phyloP scores from a whole-genome alignment of 2,888 invertebrate species.

The Periphyllus acericola region DNA sequence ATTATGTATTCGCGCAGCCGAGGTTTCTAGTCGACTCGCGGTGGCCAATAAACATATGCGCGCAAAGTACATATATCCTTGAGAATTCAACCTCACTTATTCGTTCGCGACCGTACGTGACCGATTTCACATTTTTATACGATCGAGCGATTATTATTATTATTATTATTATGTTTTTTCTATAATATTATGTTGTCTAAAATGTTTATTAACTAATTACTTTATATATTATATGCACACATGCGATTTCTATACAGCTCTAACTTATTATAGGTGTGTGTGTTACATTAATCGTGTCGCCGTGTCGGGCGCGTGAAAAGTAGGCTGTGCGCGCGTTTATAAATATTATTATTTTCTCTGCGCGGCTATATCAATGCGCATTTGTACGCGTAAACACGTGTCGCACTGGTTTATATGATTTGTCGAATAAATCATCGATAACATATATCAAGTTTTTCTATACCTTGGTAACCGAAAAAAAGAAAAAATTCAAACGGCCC shows the following conservation, averaged over 20 bases:
- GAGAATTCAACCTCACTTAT: slow-evolving; percentile 39
- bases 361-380: background rate
- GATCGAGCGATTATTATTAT: slow-evolving; percentile 3
- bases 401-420: background rate
- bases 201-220: slow-evolving; percentile 32
- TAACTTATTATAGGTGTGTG: background rate
- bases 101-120: slow-evolving; percentile 20
- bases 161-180: background rate
- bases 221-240: background rate
- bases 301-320: background rate
- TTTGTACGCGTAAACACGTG: background rate
- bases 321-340: background rate
- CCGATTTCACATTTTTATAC: slow-evolving; percentile 47
- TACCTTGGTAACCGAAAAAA: background rate
- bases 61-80: background rate
- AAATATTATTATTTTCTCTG: slow-evolving; percentile 1
- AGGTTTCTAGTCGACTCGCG: slow-evolving; percentile 12
- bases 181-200: background rate
- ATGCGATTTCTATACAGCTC: background rate
- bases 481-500: background rate
- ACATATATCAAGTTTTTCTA: background rate
- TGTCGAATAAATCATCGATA: background rate
- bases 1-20: background rate
- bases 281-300: background rate
- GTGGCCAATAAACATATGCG: slow-evolving; percentile 13